Percentiles rank a stretch among this genome's conserved stretches.
phyloP scores from a whole-genome alignment of 1,140 invertebrate genomes.

The Eubasilissa regina region DNA sequence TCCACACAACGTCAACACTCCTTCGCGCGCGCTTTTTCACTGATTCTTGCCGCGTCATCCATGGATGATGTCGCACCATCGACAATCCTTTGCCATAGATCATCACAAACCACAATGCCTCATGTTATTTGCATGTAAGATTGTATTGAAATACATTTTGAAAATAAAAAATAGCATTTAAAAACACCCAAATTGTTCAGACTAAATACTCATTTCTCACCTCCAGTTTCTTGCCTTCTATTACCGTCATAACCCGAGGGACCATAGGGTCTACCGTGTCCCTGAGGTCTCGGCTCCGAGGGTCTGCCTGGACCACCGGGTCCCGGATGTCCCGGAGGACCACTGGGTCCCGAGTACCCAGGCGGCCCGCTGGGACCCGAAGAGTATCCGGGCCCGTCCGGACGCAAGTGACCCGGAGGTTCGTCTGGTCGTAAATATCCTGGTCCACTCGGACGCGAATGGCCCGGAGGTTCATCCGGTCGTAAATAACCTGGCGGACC shows the following conservation, averaged over 20 bases:
- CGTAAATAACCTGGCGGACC: neutral
- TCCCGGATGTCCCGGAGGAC: neutral
- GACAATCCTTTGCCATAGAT: too few relatives aligned
- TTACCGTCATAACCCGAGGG: constrained; percentile 11
- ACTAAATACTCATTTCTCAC: neutral
- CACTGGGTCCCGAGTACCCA: neutral
- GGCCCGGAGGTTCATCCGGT: neutral
- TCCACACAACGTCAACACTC: too few relatives aligned
- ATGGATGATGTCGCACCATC: too few relatives aligned
- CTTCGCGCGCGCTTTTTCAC: too few relatives aligned
- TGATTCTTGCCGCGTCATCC: too few relatives aligned
- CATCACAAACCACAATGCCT: too few relatives aligned
- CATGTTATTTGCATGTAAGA: too few relatives aligned
- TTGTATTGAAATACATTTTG: too few relatives aligned
- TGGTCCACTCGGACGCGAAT: neutral
- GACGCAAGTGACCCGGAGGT: neutral
- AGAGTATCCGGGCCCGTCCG: constrained; percentile 1
- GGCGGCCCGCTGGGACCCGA: constrained; percentile 13
- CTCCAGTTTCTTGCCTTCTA: constrained; percentile 29
- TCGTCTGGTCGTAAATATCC: neutral
- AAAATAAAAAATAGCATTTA: too few relatives aligned
- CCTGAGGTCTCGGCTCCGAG: neutral
- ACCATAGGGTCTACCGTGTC: constrained; percentile 3
- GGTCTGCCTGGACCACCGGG: constrained; percentile 7
- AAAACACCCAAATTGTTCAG: too few relatives aligned